Conservation (phyloP, 2,113 vertebrate genomes). For the Hippocampus abdominalis region DNA sequence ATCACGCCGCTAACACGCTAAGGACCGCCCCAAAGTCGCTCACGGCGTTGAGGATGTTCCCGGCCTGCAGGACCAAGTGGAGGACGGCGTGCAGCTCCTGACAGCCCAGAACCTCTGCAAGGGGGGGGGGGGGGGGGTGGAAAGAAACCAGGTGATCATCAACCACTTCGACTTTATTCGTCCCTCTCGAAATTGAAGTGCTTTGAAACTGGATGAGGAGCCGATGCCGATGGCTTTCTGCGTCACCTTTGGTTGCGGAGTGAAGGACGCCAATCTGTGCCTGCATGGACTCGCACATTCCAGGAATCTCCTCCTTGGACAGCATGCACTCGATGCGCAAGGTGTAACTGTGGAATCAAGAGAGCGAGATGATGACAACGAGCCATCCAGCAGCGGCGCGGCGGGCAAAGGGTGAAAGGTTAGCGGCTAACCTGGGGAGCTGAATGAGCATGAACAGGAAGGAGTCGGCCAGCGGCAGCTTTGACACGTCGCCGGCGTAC, state of each 20-base stretch:
- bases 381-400: background rate
- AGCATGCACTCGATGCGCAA: conserved; percentile 88
- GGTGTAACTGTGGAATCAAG: conserved; percentile 71
- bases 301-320: conserved; percentile 84
- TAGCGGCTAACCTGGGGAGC: conserved; percentile 82
- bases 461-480: conserved; percentile 84
- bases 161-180: background rate
- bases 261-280: conserved; percentile 77
- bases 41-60: conserved; percentile 95
- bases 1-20: background rate
- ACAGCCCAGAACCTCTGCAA: conserved; percentile 84
- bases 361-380: background rate
- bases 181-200: conserved; percentile 26
- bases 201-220: conserved; percentile 19
- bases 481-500: conserved; percentile 78
- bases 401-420: background rate
- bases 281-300: conserved; percentile 74
- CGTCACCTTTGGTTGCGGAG: conserved; percentile 77
- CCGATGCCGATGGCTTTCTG: background rate
- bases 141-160: conserved; percentile 5
- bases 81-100: conserved; percentile 89
- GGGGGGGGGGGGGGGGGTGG: background rate
- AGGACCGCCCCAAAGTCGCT: conserved; percentile 53
- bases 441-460: conserved; percentile 84
- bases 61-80: conserved; percentile 93